A percentile compares a stretch with the other conserved stretches of the same genome.
These are phyloP conservation scores for Diarsia mendica DNA, from an alignment of 2,888 invertebrate genomes.

Conservation along the genomic window DNA sequence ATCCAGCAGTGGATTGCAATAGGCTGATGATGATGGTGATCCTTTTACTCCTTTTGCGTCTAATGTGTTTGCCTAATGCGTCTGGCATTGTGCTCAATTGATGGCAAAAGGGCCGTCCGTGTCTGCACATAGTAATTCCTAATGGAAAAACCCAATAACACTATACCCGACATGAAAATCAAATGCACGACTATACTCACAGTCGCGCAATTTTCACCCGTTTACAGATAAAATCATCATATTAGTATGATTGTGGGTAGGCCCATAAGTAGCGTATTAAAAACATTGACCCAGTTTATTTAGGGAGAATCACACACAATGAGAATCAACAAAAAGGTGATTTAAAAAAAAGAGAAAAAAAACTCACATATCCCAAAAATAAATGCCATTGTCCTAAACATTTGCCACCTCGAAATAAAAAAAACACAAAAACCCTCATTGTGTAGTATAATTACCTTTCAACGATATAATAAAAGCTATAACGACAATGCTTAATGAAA, in stretches of 20 bases:
- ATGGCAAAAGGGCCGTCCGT: too few species aligned
- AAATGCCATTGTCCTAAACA: constrained; percentile 56
- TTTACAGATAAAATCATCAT: neutral
- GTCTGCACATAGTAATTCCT: too few species aligned
- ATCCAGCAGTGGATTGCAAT: too few species aligned
- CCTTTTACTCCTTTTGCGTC: too few species aligned
- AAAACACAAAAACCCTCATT: constrained; percentile 70
- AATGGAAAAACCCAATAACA: too few species aligned
- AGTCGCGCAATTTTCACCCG: neutral
- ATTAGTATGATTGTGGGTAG: neutral
- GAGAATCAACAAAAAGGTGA: constrained; percentile 31
- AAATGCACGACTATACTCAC: too few species aligned
- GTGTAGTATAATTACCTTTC: constrained; percentile 71
- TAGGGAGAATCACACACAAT: constrained; percentile 29
- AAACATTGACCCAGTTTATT: constrained; percentile 37
- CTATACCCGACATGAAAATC: too few species aligned
- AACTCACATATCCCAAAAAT: constrained; percentile 45
- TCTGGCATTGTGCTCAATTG: too few species aligned
- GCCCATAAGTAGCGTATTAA: neutral
- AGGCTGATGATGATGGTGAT: too few species aligned
- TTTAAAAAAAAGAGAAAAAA: constrained; percentile 30
- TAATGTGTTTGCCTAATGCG: too few species aligned
- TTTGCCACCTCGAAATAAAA: constrained; percentile 55
- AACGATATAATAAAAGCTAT: constrained; percentile 71
- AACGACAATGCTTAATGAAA: constrained; percentile 71